Evolutionary conservation across 2,113 vertebrate species (phyloP), one percentile per base, ranked within the genome.

Genomic region (Notothenia rossii): DNA sequence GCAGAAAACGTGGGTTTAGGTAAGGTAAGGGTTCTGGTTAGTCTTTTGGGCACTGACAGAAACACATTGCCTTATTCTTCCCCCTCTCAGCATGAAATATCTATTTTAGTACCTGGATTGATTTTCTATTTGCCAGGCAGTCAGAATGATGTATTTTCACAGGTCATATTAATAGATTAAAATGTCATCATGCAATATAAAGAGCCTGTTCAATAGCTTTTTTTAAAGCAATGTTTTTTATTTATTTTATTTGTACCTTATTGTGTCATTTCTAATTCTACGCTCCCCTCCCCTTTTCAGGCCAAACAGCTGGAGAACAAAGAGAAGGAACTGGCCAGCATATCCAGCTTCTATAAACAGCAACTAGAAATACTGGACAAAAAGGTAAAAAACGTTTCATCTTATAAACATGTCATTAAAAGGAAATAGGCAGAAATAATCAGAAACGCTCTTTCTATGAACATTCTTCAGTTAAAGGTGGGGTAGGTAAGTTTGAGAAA

Each of bases 321-420:
- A 82, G 96, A 98, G 68, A 87, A 92, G 7, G 97, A 98, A 84
- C 66, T 98, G 79, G 90, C 91, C 54, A 85, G 72, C 66, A 92
- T 95, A 13, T 95, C 96, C 5, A 67, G 82, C 72, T 97, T 98
- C 93, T 98, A 95, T 60, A 96, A 96, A 78, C 97, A 98, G 69
- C 98, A 98, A 86, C 82, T 98, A 87, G 93, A 93, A 49, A 92
- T 78, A 77, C 94, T 98, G 69, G 97, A 98, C 90, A 97, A 86
- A 88, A 98, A 97, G 96, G 98, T 99, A 89, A 89, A 91, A 17
- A 14, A 5, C 6, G 4, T 56, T 51, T 14, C 22, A 53, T 72
- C 10, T 60, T 3, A 9, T 45, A 51, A 73, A 46, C 22, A 72
- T 18, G 8, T n/a, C 13, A 80, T 45, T 36, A 50, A 53, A 59